These are phyloP conservation scores for Chaetodon trifascialis DNA, from an alignment of 2,113 vertebrate species.

Conservation along the genomic window DNA sequence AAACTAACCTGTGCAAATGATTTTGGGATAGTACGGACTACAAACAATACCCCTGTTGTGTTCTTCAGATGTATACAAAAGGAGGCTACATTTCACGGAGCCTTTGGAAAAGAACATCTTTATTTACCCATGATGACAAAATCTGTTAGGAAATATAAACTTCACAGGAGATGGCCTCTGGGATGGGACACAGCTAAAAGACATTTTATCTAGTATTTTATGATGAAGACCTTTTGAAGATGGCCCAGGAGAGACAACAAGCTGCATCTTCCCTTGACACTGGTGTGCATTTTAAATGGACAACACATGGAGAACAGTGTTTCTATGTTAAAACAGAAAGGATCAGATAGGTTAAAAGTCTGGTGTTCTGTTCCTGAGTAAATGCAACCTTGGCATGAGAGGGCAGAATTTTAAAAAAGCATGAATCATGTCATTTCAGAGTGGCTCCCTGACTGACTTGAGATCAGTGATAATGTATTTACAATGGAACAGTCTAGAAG, in stretches of 20 bases:
- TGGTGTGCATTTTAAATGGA: constrained; percentile 2
- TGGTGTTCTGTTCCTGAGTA: constrained; percentile 67
- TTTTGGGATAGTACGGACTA: not conserved
- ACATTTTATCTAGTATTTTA: constrained; percentile 1
- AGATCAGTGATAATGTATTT: constrained; percentile 63
- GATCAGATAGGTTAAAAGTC: constrained; percentile 39
- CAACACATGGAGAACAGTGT: constrained; percentile 6
- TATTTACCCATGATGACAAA: not conserved
- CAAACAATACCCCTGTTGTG: not conserved
- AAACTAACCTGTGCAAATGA: constrained; percentile 4
- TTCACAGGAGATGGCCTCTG: constrained; percentile 18
- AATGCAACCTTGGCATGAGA: constrained; percentile 52
- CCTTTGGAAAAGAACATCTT: not conserved
- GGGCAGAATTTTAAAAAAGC: constrained; percentile 48
- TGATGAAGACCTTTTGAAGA: constrained; percentile 8
- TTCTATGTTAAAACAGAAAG: constrained; percentile 21
- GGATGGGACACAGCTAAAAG: constrained; percentile 20
- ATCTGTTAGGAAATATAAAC: not conserved
- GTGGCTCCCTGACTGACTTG: constrained; percentile 60
- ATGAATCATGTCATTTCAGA: constrained; percentile 70
- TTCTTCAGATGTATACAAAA: constrained; percentile 6
- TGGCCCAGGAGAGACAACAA: constrained; percentile 26
- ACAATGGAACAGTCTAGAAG: constrained; percentile 51
- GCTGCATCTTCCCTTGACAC: not conserved
- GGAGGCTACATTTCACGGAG: not conserved